Conservation (phyloP, 2,797 vertebrate species). For the Silurus lanzhouensis region DNA sequence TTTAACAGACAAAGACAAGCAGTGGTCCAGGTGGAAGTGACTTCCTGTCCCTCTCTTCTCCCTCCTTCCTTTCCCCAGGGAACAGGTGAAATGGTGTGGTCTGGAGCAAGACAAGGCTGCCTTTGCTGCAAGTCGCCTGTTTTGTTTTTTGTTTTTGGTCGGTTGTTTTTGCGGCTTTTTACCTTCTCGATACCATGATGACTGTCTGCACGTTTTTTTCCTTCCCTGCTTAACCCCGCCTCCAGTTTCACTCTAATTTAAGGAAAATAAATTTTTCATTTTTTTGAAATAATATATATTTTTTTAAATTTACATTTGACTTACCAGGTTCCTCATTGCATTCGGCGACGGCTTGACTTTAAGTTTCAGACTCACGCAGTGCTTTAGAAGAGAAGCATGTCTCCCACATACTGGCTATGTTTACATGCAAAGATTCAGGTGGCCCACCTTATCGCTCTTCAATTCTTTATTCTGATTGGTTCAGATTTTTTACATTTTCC, state of each 20-base stretch:
- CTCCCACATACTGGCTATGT: not conserved
- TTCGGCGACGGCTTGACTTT: conserved; percentile 30
- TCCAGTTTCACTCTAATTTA: conserved; percentile 33
- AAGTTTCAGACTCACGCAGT: conserved; percentile 8
- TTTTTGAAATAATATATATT: not conserved
- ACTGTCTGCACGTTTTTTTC: conserved; percentile 69
- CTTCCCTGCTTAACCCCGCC: conserved; percentile 11
- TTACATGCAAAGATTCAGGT: not conserved
- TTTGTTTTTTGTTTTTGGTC: conserved; percentile 59
- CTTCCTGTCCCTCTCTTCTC: conserved; percentile 89
- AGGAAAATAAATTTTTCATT: not conserved
- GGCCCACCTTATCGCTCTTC: not conserved
- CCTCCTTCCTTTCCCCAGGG: conserved; percentile 79
- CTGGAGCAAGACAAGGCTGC: conserved; percentile 82
- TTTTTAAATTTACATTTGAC: not conserved
- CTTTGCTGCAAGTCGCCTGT: conserved; percentile 80
- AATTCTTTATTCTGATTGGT: not conserved
- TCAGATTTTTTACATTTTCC: too few species aligned
- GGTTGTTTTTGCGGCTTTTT: conserved; percentile 17
- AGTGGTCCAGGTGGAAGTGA: conserved; percentile 99
- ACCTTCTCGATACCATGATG: conserved; percentile 82
- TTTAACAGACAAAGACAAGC: conserved; percentile 99
- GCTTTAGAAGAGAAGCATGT: conserved; percentile 8
- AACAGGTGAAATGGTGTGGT: conserved; percentile 96
- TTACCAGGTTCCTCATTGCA: not conserved